Conservation (phyloP, 2,888 invertebrate genomes). For the Nomada flava region DNA sequence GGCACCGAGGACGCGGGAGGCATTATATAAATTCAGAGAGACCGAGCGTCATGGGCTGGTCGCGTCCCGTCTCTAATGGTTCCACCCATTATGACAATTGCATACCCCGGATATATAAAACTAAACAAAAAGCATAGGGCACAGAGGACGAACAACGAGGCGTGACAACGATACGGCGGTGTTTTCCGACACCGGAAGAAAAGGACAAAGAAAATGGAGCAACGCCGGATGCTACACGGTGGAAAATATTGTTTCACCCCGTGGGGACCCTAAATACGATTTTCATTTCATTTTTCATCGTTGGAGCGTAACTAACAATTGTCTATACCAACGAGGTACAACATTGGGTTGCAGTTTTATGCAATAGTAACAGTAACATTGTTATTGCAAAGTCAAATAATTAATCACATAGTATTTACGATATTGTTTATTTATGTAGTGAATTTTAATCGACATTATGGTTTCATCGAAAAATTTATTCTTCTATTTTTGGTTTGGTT, state of each 20-base stretch:
- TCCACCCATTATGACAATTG: conserved; percentile 77
- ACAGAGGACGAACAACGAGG: conserved; percentile 44
- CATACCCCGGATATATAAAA: conserved; percentile 68
- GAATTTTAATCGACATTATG: too few species aligned
- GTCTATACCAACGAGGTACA: too few species aligned
- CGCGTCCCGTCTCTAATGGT: conserved; percentile 64
- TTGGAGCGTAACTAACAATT: too few species aligned
- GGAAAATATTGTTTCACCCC: conserved; percentile 7
- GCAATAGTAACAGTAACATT: too few species aligned
- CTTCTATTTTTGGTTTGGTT: neutral
- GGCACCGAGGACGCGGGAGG: conserved; percentile 60
- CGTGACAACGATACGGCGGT: conserved; percentile 30
- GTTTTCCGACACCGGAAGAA: neutral
- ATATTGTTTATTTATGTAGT: too few species aligned
- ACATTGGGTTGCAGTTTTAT: too few species aligned
- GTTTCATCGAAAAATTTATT: too few species aligned
- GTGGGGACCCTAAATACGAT: conserved; percentile 6
- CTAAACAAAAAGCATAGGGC: conserved; percentile 57
- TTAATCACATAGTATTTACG: too few species aligned
- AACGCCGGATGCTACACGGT: neutral
- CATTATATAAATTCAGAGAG: conserved; percentile 76
- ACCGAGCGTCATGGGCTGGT: conserved; percentile 26
- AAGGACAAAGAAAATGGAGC: conserved; percentile 4
- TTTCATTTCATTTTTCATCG: too few species aligned
- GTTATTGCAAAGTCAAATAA: too few species aligned